phyloP scores from a whole-genome alignment of 2,888 invertebrate species.

The Blera fallax region DNA sequence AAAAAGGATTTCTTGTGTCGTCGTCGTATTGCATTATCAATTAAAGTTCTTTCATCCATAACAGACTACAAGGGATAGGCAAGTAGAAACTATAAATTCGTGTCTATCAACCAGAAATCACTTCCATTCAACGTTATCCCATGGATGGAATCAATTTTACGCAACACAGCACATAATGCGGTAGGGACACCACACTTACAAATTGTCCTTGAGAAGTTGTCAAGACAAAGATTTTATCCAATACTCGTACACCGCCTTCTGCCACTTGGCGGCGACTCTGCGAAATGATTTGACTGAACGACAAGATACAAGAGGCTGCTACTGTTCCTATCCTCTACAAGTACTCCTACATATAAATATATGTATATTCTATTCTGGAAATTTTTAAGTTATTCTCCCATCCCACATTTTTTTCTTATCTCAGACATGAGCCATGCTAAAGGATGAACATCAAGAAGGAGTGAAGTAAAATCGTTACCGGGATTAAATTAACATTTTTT shows the following conservation, averaged over 20 bases:
- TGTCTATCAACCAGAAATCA: slow-evolving; percentile 64
- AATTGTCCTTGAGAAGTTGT: slow-evolving; percentile 49
- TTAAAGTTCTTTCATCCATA: slow-evolving; percentile 21
- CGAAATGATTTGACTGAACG: slow-evolving; percentile 14
- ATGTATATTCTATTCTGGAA: neutral
- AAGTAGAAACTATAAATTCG: slow-evolving; percentile 32
- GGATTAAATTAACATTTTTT: slow-evolving; percentile 47
- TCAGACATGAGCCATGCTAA: slow-evolving; percentile 6
- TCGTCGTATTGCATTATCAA: slow-evolving; percentile 11
- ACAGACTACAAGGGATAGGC: neutral
- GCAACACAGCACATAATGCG: slow-evolving; percentile 32
- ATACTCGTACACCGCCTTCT: neutral
- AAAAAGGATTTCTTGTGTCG: neutral
- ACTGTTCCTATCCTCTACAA: no score
- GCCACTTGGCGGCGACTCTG: neutral
- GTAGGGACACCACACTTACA: slow-evolving; percentile 18
- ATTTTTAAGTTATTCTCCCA: neutral
- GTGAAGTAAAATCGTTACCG: slow-evolving; percentile 2
- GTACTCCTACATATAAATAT: neutral
- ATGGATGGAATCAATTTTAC: slow-evolving; percentile 64
- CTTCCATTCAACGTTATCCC: slow-evolving; percentile 44
- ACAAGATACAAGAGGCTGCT: slow-evolving; percentile 2
- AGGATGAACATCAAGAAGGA: neutral
- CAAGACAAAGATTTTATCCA: slow-evolving; percentile 24
- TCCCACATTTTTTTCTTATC: neutral